Conservation (phyloP, 2,797 vertebrate species). For the Gouania willdenowi region DNA sequence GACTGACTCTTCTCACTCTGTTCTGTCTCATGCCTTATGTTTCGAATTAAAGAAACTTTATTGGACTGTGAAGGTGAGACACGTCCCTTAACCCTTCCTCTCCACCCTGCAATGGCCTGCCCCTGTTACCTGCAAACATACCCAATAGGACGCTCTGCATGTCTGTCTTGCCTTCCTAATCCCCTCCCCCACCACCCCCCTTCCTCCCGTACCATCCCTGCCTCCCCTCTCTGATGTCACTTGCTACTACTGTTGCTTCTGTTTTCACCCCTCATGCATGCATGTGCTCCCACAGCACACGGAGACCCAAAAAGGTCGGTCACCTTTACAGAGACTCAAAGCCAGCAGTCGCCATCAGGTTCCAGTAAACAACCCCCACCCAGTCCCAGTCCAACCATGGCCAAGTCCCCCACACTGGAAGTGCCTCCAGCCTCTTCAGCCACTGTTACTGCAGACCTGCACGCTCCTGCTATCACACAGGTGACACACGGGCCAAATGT, state of each 20-base stretch:
- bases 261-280: slow-evolving; percentile 12
- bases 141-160: slow-evolving; percentile 69
- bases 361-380: not conserved
- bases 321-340: slow-evolving; percentile 89
- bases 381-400: slow-evolving; percentile 59
- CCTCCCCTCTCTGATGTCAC: slow-evolving; percentile 22
- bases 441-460: slow-evolving; percentile 78
- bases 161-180: slow-evolving; percentile 68
- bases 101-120: slow-evolving; percentile 51
- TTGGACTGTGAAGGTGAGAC: slow-evolving; percentile 81
- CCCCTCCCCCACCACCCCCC: slow-evolving; percentile 16
- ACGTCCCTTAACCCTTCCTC: slow-evolving; percentile 46
- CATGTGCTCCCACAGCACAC: slow-evolving; percentile 57
- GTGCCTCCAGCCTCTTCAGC: slow-evolving; percentile 54
- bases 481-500: slow-evolving; percentile 61
- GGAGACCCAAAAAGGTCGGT: slow-evolving; percentile 94
- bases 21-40: slow-evolving; percentile 73
- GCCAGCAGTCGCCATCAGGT: slow-evolving; percentile 54
- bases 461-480: slow-evolving; percentile 71
- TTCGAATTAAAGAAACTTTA: slow-evolving; percentile 76
- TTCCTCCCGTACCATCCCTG: slow-evolving; percentile 15
- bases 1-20: slow-evolving; percentile 76
- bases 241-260: not conserved
- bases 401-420: slow-evolving; percentile 64
- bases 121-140: slow-evolving; percentile 59